Evolutionary conservation across 2,888 invertebrate species (phyloP).

Genomic region (Campopleginae sp.): DNA sequence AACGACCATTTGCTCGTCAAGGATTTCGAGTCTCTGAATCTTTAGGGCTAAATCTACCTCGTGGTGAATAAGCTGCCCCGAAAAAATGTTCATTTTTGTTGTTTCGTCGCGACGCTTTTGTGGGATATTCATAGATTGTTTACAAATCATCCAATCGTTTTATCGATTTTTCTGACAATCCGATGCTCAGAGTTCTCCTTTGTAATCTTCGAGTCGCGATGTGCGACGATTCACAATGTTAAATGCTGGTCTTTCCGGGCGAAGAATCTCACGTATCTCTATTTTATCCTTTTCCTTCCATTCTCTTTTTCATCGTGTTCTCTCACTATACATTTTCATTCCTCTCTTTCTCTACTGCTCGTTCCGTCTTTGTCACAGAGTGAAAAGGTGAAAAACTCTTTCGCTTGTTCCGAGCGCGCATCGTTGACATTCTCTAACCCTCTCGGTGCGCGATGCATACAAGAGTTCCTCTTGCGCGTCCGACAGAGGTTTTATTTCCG

Average conservation of each 20-base stretch:
- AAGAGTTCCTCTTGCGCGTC: slow-evolving; percentile 59
- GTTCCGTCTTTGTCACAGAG: not conserved
- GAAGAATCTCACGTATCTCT: slow-evolving; percentile 23
- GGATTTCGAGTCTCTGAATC: slow-evolving; percentile 34
- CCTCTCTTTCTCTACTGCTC: slow-evolving; percentile 9
- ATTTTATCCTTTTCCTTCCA: slow-evolving; percentile 39
- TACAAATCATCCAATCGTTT: not conserved
- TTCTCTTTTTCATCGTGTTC: slow-evolving; percentile 49
- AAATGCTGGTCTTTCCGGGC: slow-evolving; percentile 18
- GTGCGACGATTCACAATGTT: slow-evolving; percentile 26
- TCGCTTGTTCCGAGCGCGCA: not conserved
- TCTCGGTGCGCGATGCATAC: slow-evolving; percentile 51
- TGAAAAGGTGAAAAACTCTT: not conserved
- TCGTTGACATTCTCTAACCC: slow-evolving; percentile 52
- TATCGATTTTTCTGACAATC: not conserved
- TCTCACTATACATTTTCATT: slow-evolving; percentile 34
- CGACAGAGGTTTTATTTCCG: slow-evolving; percentile 70
- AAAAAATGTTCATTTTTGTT: not conserved
- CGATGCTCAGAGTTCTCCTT: not conserved
- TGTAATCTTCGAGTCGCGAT: not conserved
- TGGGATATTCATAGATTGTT: not conserved
- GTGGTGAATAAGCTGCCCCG: not conserved
- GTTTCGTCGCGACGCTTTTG: not conserved
- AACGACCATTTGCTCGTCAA: slow-evolving; percentile 59
- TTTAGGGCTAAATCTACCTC: no score